Evolutionary conservation across 2,113 vertebrate genomes (phyloP).

Genomic region (Eurystomus gularis): DNA sequence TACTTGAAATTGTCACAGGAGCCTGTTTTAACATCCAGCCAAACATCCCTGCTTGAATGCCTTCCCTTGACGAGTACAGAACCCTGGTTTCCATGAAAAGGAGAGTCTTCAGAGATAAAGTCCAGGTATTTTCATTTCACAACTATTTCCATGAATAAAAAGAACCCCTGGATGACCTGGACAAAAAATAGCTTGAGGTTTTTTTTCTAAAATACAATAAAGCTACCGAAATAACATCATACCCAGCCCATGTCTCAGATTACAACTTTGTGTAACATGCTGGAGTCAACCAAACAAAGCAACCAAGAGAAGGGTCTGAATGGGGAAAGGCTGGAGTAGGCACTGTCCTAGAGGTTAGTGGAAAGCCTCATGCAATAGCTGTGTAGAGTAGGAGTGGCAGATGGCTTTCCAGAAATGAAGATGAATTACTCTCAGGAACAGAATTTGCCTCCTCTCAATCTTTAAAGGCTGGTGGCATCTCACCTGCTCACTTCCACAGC

Average conservation of each 20-base stretch:
- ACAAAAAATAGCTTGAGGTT: not conserved
- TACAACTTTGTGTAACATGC: accelerated
- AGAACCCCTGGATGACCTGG: not conserved
- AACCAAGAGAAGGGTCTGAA: not conserved
- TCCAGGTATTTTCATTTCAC: not conserved
- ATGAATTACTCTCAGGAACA: not conserved
- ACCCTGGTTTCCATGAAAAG: not conserved
- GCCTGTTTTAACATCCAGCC: not conserved
- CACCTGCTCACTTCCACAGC: not conserved
- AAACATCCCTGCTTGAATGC: not conserved
- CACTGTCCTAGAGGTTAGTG: not conserved
- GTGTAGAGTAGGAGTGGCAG: not conserved
- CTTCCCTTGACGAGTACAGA: accelerated
- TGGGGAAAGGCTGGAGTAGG: not conserved
- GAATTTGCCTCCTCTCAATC: not conserved
- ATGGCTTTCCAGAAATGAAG: not conserved
- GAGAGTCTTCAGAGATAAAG: not conserved
- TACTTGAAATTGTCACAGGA: not conserved
- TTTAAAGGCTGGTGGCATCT: not conserved
- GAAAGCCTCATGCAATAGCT: not conserved
- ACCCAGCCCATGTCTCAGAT: not conserved
- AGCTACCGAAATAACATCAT: not conserved
- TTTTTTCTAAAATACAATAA: not conserved
- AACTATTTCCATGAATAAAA: not conserved
- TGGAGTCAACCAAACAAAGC: not conserved